Percentiles rank a stretch among this genome's conserved stretches.
phyloP scores from a whole-genome alignment of 2,113 vertebrate species.

The Megalops atlanticus region DNA sequence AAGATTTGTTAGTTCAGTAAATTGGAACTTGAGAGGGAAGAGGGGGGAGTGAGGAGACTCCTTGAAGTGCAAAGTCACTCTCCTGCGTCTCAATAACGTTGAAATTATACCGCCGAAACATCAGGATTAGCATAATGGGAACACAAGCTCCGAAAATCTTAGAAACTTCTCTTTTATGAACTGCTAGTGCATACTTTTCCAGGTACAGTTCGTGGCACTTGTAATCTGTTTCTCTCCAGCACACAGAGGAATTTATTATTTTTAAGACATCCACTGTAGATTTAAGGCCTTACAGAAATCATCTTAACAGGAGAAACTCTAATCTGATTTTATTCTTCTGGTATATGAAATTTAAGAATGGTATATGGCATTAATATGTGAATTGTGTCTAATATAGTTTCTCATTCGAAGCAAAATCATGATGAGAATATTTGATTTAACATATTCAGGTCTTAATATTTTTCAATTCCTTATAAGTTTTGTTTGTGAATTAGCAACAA shows the following conservation, averaged over 20 bases:
- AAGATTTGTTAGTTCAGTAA: slow-evolving; percentile 21
- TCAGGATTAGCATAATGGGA: not conserved
- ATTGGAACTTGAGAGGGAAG: not conserved
- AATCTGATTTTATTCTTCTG: too few relatives aligned
- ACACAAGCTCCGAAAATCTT: too few relatives aligned
- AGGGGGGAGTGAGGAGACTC: not conserved
- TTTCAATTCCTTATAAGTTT: too few relatives aligned
- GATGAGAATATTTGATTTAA: too few relatives aligned
- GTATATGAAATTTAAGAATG: too few relatives aligned
- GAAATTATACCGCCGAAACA: not conserved
- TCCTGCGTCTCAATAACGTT: not conserved
- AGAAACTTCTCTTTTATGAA: not conserved
- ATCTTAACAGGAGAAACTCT: too few relatives aligned
- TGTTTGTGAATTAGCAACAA: too few relatives aligned
- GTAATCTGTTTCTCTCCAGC: not conserved
- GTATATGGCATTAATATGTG: too few relatives aligned
- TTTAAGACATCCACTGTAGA: not conserved
- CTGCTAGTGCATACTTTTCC: not conserved
- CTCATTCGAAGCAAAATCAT: too few relatives aligned
- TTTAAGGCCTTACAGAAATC: too few relatives aligned
- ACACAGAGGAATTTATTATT: not conserved
- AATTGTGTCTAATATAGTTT: too few relatives aligned
- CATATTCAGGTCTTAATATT: too few relatives aligned
- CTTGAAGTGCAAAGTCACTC: not conserved
- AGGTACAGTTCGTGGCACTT: not conserved